These are phyloP conservation scores for Calliopsis andreniformis DNA, from an alignment of 1,140 invertebrate genomes.

Conservation along the genomic window DNA sequence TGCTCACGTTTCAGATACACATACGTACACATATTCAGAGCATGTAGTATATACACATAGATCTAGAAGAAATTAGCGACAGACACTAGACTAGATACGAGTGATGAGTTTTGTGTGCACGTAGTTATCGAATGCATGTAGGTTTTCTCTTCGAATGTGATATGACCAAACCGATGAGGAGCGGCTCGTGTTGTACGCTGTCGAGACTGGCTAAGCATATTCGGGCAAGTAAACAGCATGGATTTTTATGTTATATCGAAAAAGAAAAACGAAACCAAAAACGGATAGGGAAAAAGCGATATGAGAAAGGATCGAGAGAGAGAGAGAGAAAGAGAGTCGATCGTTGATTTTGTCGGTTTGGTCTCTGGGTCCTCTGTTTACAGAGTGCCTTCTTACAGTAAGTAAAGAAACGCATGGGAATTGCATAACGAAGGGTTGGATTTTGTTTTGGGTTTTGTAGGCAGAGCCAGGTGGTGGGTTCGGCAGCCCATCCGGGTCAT, in stretches of 20 bases:
- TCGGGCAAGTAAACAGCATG: conserved; percentile 56
- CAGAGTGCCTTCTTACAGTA: conserved; percentile 43
- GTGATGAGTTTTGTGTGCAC: conserved; percentile 35
- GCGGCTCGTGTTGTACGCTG: conserved; percentile 21
- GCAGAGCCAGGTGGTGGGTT: conserved; percentile 79
- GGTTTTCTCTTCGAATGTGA: conserved; percentile 26
- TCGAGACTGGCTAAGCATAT: conserved; percentile 21
- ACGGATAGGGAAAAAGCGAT: neutral
- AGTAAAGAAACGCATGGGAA: conserved; percentile 51
- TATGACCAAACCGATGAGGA: conserved; percentile 36
- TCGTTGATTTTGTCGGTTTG: conserved; percentile 40
- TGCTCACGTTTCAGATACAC: neutral
- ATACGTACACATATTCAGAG: neutral
- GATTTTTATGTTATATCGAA: conserved; percentile 6
- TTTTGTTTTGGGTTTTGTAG: conserved; percentile 76
- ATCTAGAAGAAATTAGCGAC: conserved; percentile 12
- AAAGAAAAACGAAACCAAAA: neutral
- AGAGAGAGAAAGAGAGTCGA: no score
- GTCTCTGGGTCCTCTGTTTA: conserved; percentile 41
- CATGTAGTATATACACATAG: conserved; percentile 23
- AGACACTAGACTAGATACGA: neutral
- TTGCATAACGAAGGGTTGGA: conserved; percentile 59
- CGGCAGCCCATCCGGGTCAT: conserved; percentile 76
- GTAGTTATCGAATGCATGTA: conserved; percentile 15
- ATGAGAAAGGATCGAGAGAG: conserved; percentile 8